Percentiles rank a stretch among this genome's conserved stretches.
phyloP scores from a whole-genome alignment of 2,888 invertebrate genomes.

The Rhaphigaster nebulosa region DNA sequence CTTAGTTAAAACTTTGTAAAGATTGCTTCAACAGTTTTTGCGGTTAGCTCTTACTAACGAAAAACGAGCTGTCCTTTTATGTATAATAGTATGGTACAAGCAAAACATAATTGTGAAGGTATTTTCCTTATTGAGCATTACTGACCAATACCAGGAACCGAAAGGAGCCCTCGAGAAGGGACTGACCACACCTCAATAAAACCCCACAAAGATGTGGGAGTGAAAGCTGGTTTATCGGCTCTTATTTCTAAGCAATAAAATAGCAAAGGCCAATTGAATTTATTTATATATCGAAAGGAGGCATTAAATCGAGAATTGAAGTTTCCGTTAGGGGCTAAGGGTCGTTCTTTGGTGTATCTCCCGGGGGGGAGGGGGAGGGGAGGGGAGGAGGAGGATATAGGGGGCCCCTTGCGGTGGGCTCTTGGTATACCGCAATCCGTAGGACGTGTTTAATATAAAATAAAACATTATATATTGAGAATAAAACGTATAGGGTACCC shows the following conservation, averaged over 20 bases:
- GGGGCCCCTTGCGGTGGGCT: too few relatives aligned
- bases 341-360: background rate
- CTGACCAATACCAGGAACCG: background rate
- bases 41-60: too few relatives aligned
- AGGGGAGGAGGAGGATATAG: too few relatives aligned
- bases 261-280: constrained; percentile 23
- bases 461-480: background rate
- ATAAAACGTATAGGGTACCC: background rate
- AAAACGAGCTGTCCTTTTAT: too few relatives aligned
- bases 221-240: background rate
- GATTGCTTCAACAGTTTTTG: too few relatives aligned
- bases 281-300: background rate
- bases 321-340: constrained; percentile 19
- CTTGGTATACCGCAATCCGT: background rate
- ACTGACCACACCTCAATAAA: constrained; percentile 25
- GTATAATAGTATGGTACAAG: too few relatives aligned
- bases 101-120: too few relatives aligned
- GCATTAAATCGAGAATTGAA: constrained; percentile 7
- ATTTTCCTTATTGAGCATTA: too few relatives aligned
- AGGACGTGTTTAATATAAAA: background rate
- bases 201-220: background rate
- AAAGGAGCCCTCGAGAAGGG: background rate
- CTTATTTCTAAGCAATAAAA: constrained; percentile 36
- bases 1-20: too few relatives aligned
- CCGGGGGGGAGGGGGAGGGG: too few relatives aligned